These are phyloP conservation scores for Spongia lamella DNA, from an alignment of 37 sponge, comb jelly and placozoan genomes.

Conservation along the genomic window DNA sequence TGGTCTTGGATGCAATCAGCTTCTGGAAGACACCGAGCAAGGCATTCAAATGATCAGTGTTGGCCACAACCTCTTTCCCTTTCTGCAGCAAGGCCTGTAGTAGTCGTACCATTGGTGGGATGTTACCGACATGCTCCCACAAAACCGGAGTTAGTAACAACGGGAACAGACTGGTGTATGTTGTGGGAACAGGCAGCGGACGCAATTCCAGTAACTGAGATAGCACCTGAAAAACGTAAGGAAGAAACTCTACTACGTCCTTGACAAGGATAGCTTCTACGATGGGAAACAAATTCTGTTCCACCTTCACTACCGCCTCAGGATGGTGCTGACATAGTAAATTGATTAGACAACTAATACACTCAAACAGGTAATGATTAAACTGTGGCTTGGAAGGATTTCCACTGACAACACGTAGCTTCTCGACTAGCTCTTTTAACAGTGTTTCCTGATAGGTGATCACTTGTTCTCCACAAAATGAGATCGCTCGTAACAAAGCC, in stretches of 20 bases:
- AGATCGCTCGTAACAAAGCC: slow-evolving; percentile 78
- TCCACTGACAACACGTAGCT: slow-evolving; percentile 79
- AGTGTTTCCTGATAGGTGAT: slow-evolving; percentile 56
- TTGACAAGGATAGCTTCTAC: slow-evolving; percentile 82
- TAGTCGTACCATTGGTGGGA: slow-evolving; percentile 93
- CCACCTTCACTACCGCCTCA: slow-evolving; percentile 53
- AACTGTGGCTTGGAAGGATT: slow-evolving; percentile 98
- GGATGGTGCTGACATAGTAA: slow-evolving; percentile 55
- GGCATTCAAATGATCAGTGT: slow-evolving; percentile 34
- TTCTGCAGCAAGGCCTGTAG: slow-evolving; percentile 87
- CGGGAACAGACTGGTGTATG: slow-evolving; percentile 92
- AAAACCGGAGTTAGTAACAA: slow-evolving; percentile 85
- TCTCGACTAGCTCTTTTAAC: slow-evolving; percentile 70
- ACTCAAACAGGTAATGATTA: slow-evolving; percentile 99
- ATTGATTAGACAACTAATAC: slow-evolving; percentile 86
- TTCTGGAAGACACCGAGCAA: slow-evolving; percentile 96
- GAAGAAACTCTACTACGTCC: slow-evolving; percentile 92
- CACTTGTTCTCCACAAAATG: slow-evolving; percentile 60
- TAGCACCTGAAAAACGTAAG: slow-evolving; percentile 94
- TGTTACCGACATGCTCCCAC: slow-evolving; percentile 95
- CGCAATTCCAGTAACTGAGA: slow-evolving; percentile 92
- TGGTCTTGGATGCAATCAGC: slow-evolving; percentile 93
- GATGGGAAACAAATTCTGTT: slow-evolving; percentile 83
- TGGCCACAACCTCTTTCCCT: slow-evolving; percentile 52
- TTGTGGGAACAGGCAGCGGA: slow-evolving; percentile 75